A percentile compares a stretch with the other conserved stretches of the same genome.
These are phyloP conservation scores for Drosophila mauritiana DNA, from an alignment of 1,140 invertebrate species.

Conservation along the genomic window DNA sequence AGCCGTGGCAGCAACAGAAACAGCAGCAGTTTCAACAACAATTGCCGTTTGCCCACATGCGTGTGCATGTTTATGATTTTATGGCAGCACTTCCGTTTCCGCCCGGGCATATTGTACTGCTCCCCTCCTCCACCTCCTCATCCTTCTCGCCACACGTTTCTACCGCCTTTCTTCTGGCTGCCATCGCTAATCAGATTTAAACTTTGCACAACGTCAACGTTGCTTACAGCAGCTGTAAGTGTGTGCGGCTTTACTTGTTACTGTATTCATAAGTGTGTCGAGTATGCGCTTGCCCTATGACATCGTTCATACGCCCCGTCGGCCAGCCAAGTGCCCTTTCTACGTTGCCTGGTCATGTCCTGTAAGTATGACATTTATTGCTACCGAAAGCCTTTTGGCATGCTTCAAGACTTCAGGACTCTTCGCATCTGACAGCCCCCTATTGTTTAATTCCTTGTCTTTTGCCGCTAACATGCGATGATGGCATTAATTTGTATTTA, in stretches of 20 bases:
- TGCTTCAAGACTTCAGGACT: slow-evolving; percentile 67
- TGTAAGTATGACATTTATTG: slow-evolving; percentile 77
- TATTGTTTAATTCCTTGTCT: slow-evolving; percentile 4
- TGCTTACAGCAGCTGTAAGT: slow-evolving; percentile 52
- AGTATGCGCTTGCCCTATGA: slow-evolving; percentile 65
- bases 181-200: slow-evolving; percentile 81
- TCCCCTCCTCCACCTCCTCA: neutral
- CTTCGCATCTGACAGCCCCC: slow-evolving; percentile 54
- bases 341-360: slow-evolving; percentile 31
- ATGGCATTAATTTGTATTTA: slow-evolving; percentile 45
- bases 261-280: slow-evolving; percentile 33
- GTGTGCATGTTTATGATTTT: slow-evolving; percentile 83
- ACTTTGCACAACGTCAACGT: slow-evolving; percentile 80
- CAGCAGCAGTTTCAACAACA: slow-evolving; percentile 51
- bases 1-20: neutral
- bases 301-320: slow-evolving; percentile 79
- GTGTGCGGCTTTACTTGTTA: slow-evolving; percentile 13
- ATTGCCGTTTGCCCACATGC: slow-evolving; percentile 61
- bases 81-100: slow-evolving; percentile 82
- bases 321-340: slow-evolving; percentile 70
- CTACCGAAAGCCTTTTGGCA: slow-evolving; percentile 80
- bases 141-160: neutral
- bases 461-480: slow-evolving; percentile 16
- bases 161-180: slow-evolving; percentile 18
- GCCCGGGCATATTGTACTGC: slow-evolving; percentile 64